Conservation (phyloP, 1,140 invertebrate species). For the Ylistrum balloti region DNA sequence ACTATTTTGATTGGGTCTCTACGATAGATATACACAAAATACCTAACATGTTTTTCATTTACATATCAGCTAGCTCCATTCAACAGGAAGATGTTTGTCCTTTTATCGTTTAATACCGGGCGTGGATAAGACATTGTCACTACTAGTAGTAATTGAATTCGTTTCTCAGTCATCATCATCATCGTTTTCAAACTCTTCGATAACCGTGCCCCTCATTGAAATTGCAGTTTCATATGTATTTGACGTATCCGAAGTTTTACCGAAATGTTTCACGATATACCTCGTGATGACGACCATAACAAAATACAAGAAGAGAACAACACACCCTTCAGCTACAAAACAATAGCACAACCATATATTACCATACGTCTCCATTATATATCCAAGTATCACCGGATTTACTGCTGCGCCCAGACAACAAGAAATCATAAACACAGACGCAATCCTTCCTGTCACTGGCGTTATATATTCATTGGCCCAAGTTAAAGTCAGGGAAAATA, state of each 20-base stretch:
- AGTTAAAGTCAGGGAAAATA: neutral
- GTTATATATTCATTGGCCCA: conserved; percentile 16
- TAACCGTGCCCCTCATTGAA: neutral
- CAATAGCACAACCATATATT: neutral
- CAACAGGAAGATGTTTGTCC: no score
- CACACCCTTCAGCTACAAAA: neutral
- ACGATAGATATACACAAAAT: no score
- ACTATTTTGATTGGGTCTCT: no score
- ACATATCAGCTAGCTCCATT: no score
- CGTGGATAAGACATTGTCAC: no score
- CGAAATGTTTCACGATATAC: neutral
- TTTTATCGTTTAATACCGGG: no score
- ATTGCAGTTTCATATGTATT: neutral
- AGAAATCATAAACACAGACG: neutral
- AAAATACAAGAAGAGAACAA: neutral
- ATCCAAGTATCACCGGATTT: neutral
- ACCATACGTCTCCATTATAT: neutral
- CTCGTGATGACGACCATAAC: neutral
- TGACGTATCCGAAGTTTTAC: neutral
- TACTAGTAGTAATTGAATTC: no score
- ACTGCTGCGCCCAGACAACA: neutral
- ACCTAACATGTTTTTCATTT: no score
- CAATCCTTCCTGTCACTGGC: neutral
- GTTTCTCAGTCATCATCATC: no score
- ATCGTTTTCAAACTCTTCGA: no score